A percentile compares a stretch with the other conserved stretches of the same genome.
These are phyloP conservation scores for Brachirus orientalis DNA, from an alignment of 2,113 vertebrate genomes.

Conservation along the genomic window DNA sequence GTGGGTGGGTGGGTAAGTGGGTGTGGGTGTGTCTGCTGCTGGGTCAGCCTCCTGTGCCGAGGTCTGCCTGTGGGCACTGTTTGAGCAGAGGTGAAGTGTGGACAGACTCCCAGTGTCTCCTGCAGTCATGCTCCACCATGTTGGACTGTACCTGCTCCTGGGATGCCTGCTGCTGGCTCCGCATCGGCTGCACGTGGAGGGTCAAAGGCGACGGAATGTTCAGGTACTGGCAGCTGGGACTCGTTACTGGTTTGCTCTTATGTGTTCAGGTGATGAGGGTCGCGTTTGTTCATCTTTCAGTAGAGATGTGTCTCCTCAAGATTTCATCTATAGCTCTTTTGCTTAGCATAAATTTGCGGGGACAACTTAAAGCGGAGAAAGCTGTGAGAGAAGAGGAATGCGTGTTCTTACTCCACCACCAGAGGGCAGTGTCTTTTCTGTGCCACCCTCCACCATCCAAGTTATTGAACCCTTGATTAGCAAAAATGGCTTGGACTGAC, in stretches of 20 bases:
- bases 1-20: slow-evolving; percentile 61
- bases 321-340: too few species aligned
- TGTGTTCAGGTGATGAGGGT: too few species aligned
- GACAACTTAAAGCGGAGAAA: too few species aligned
- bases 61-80: slow-evolving; percentile 46
- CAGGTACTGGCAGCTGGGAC: slow-evolving; percentile 53
- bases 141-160: slow-evolving; percentile 69
- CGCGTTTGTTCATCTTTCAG: too few species aligned
- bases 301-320: too few species aligned
- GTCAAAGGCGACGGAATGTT: slow-evolving; percentile 39
- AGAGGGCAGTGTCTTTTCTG: too few species aligned
- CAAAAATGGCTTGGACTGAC: too few species aligned
- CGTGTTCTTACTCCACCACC: too few species aligned
- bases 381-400: too few species aligned
- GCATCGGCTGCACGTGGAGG: slow-evolving; percentile 45
- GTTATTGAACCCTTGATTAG: too few species aligned
- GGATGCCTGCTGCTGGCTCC: slow-evolving; percentile 74
- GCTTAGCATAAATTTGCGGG: too few species aligned
- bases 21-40: slow-evolving; percentile 66
- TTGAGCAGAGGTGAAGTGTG: slow-evolving; percentile 39
- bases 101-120: slow-evolving; percentile 49
- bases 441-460: too few species aligned
- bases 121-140: slow-evolving; percentile 71
- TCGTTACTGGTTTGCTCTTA: neutral
- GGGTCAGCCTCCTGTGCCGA: slow-evolving; percentile 50